Evolutionary conservation across 2,797 vertebrate genomes (phyloP).

Genomic region (Eulemur coronatus): DNA sequence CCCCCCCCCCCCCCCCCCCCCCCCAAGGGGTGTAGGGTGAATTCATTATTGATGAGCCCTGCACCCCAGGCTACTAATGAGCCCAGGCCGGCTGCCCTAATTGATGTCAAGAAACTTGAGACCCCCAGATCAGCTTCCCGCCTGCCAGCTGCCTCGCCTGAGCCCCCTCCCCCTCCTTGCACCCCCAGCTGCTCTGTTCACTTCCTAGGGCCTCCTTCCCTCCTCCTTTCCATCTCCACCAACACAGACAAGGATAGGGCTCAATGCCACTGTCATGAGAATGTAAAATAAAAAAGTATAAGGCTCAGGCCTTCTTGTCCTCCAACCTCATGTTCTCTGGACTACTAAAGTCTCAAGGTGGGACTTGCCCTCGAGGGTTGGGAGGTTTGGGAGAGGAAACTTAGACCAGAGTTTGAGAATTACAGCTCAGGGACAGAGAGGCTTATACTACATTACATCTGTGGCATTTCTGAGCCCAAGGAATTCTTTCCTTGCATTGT

Average conservation of each 20-base stretch:
- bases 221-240: neutral
- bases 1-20: no score
- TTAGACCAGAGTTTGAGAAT: neutral
- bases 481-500: neutral
- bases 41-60: slow-evolving; percentile 80
- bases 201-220: neutral
- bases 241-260: neutral
- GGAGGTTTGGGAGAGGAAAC: neutral
- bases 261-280: neutral
- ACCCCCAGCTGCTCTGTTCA: slow-evolving; percentile 58
- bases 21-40: slow-evolving; percentile 39
- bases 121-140: slow-evolving; percentile 79
- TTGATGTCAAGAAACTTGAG: slow-evolving; percentile 82
- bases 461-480: neutral
- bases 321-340: neutral
- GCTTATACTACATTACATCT: neutral
- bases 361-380: neutral
- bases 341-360: neutral
- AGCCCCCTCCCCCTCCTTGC: slow-evolving; percentile 52
- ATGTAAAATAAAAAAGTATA: neutral
- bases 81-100: slow-evolving; percentile 75
- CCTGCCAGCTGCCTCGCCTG: slow-evolving; percentile 75
- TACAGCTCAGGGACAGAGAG: neutral
- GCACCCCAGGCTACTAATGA: slow-evolving; percentile 80
- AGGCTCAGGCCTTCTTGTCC: neutral